Conservation (phyloP, 2,888 invertebrate genomes). For the Philhelius pedissequus region DNA sequence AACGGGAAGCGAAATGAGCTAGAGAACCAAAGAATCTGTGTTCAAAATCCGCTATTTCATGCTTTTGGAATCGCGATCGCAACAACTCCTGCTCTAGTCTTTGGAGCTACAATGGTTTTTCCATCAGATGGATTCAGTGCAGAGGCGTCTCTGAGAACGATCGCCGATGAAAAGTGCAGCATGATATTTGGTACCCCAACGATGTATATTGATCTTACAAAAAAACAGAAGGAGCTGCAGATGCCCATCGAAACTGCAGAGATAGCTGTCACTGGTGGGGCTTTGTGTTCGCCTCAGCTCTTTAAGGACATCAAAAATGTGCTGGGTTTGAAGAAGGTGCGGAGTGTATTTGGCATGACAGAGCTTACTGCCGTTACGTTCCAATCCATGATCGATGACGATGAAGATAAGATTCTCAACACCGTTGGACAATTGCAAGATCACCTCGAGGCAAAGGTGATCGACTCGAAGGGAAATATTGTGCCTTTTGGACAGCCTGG, state of each 20-base stretch:
- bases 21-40: slow-evolving; percentile 78
- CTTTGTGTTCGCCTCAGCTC: slow-evolving; percentile 83
- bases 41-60: slow-evolving; percentile 88
- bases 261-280: slow-evolving; percentile 84
- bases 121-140: slow-evolving; percentile 82
- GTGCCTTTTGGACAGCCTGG: slow-evolving; percentile 84
- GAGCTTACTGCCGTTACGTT: slow-evolving; percentile 80
- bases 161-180: slow-evolving; percentile 85
- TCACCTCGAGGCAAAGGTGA: slow-evolving; percentile 80
- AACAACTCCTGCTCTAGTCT: slow-evolving; percentile 80
- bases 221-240: slow-evolving; percentile 78
- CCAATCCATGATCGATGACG: slow-evolving; percentile 79
- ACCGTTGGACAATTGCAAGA: slow-evolving; percentile 80
- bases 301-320: slow-evolving; percentile 79
- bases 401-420: slow-evolving; percentile 75
- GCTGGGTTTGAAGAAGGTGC: slow-evolving; percentile 79
- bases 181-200: slow-evolving; percentile 88
- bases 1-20: slow-evolving; percentile 80
- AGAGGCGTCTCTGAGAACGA: slow-evolving; percentile 81
- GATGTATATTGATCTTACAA: slow-evolving; percentile 87
- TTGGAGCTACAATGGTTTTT: slow-evolving; percentile 82
- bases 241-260: slow-evolving; percentile 78
- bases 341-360: slow-evolving; percentile 81
- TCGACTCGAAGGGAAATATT: slow-evolving; percentile 81
- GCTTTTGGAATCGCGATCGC: slow-evolving; percentile 86